Evolutionary conservation across 2,888 invertebrate species (phyloP).

Genomic region (Oscheius onirici): DNA sequence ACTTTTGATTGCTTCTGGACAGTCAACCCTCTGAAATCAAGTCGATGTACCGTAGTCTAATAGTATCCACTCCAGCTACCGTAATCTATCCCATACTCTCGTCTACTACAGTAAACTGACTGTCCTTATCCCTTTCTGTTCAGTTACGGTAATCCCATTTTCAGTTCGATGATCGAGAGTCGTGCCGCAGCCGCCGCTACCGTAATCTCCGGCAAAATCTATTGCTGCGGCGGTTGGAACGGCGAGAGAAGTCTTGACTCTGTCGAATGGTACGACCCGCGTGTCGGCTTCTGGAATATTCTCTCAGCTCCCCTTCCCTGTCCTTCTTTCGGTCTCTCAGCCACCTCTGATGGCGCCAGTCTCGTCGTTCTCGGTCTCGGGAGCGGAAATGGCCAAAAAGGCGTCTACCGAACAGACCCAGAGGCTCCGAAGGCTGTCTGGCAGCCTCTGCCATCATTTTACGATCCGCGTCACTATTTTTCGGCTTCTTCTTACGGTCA

Average conservation of each 20-base stretch:
- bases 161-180: slow-evolving; percentile 4
- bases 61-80: too few species aligned
- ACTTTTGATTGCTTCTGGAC: too few species aligned
- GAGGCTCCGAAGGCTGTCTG: background rate
- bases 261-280: slow-evolving; percentile 15
- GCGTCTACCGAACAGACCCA: background rate
- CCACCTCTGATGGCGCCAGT: background rate
- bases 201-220: slow-evolving; percentile 25
- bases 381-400: background rate
- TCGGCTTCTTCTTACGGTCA: background rate
- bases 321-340: background rate
- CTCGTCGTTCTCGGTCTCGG: background rate
- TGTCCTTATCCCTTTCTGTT: too few species aligned
- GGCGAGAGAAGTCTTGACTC: background rate
- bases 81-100: too few species aligned
- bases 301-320: background rate
- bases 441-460: background rate
- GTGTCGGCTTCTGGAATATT: background rate
- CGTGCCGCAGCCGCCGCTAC: slow-evolving; percentile 25
- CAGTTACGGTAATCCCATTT: too few species aligned
- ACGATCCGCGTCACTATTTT: background rate
- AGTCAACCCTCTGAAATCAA: too few species aligned
- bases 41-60: too few species aligned
- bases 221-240: slow-evolving; percentile 14
- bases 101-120: too few species aligned